phyloP scores from a whole-genome alignment of 2,113 vertebrate genomes.

The Eidolon helvum region DNA sequence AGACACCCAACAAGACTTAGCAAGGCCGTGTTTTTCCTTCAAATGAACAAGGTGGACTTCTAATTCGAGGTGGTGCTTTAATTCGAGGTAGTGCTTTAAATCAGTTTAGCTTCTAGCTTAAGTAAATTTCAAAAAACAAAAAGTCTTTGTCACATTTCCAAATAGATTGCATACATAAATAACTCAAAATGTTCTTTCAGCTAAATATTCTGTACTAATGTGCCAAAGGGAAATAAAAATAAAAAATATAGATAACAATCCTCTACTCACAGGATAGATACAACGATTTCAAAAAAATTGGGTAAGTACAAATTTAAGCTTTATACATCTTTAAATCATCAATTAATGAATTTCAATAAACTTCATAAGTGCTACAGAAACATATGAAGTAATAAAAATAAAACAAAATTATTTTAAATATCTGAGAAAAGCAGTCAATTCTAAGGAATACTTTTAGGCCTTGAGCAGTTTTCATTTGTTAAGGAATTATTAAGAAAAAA shows the following conservation, averaged over 20 bases:
- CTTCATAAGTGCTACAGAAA: not conserved
- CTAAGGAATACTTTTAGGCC: not conserved
- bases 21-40: not conserved
- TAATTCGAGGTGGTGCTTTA: not conserved
- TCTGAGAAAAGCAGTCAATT: not conserved
- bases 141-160: not conserved
- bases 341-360: not conserved
- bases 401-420: not conserved
- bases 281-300: not conserved
- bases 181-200: not conserved
- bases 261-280: not conserved
- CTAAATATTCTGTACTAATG: not conserved
- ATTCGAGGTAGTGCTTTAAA: not conserved
- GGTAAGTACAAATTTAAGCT: not conserved
- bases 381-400: not conserved
- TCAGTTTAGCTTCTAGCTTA: not conserved
- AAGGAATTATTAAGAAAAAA: conserved; percentile 11
- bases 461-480: not conserved
- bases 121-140: not conserved
- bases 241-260: not conserved
- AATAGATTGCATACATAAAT: not conserved
- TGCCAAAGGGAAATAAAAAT: not conserved
- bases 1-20: not conserved
- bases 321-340: not conserved
- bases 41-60: not conserved